Evolutionary conservation across 2,888 invertebrate species (phyloP).

Genomic region (Drosophila pseudotalamancana): DNA sequence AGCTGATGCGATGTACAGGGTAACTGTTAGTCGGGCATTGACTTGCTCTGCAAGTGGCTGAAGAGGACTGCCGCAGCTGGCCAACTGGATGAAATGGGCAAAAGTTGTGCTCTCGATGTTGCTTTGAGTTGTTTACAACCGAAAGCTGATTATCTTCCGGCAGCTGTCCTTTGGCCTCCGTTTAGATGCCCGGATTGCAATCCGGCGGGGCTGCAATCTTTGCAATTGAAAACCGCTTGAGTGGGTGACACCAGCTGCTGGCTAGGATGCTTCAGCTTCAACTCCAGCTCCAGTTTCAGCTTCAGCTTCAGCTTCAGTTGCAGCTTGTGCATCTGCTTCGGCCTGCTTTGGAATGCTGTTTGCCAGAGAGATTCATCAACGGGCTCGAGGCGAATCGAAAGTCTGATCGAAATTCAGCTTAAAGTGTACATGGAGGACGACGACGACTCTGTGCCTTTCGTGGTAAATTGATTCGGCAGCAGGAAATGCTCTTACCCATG

Average conservation of each 20-base stretch:
- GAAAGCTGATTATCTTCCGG: conserved; percentile 47
- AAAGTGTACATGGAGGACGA: not conserved
- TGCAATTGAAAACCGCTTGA: conserved; percentile 10
- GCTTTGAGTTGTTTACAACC: conserved; percentile 40
- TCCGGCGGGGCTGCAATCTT: conserved; percentile 3
- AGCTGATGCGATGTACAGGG: not conserved
- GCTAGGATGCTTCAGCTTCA: not conserved
- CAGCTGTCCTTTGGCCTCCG: not conserved
- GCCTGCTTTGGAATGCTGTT: not conserved
- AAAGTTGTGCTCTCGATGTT: conserved; percentile 35
- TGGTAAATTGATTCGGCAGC: conserved; percentile 22
- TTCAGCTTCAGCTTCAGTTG: not conserved
- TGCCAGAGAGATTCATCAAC: not conserved
- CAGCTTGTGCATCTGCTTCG: not conserved
- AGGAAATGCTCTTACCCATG: conserved; percentile 43
- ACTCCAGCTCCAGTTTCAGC: too few species aligned
- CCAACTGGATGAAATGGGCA: conserved; percentile 28
- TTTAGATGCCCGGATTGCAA: not conserved
- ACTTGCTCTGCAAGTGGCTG: not conserved
- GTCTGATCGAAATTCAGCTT: not conserved
- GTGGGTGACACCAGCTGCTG: conserved; percentile 2
- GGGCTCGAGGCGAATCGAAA: conserved; percentile 10
- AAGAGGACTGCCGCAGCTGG: conserved; percentile 26
- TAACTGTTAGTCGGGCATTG: not conserved
- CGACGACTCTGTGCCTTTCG: not conserved